Base-by-base conservation (phyloP, 2,888 invertebrate genomes). In the Linnaemya vulpina region DNA sequence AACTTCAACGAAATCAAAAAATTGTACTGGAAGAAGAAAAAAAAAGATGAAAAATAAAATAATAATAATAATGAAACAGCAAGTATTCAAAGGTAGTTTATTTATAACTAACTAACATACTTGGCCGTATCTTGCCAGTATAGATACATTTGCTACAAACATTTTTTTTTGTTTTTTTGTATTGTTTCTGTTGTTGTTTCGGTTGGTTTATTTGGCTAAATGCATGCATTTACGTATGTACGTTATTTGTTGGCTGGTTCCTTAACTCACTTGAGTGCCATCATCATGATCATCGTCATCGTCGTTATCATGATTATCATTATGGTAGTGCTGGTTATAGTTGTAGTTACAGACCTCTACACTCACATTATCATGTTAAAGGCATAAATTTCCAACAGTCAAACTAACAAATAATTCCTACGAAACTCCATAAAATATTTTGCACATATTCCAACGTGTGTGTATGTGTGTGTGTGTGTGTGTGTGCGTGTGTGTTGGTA, bases 1-100 rank as follows among this genome's bases (percentile, higher is more conserved):
- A 84, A 76, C 60, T 43, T 67, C 60, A 63, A 7, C 62, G 63
- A 38, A 73, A 79, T 38, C 22, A 46, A 51, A 70, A 65, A 73
- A 76, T 4, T 13, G 9, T 9, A 58, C 60, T 10, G 40, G 20
- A 71, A 67, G 51, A 62, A 51, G n/a, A 25, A 38, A 62, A 5
- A n/a, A n/a, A n/a, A n/a, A n/a, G 13, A 17, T n/a, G 17, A 65
- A 74, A 62, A 40, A 53, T n/a, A 62, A 65, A 65, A 17, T 53
- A 51, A 5, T 30, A 60, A 68, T 30, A 25, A 40, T 30, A 38
- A 40, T 17, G 15, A 25, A 65, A 62, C 58, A 49, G 15, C 55
- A 67, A 38, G 60, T 70, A 63, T 79, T 55, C 63, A 83, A 83
- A 83, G 74, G 78, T 74, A 83, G 74, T 74, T 78, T 58, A 78